These are phyloP conservation scores for Tryphoninae sp. DNA, from an alignment of 2,888 invertebrate species.

Conservation along the genomic window DNA sequence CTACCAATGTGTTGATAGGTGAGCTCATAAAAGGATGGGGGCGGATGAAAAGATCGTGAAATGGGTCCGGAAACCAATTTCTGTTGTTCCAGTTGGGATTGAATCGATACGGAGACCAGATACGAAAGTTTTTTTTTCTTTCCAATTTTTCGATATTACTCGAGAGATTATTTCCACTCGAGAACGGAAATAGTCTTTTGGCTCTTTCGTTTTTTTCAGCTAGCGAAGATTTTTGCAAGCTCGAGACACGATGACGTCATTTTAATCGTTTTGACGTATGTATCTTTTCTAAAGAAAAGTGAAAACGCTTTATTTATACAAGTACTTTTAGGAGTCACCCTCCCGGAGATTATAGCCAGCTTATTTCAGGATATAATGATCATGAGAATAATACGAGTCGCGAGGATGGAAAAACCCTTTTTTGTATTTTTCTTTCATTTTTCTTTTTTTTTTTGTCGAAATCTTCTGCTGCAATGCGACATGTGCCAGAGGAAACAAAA, in stretches of 20 bases:
- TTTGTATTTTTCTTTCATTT: neutral
- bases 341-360: neutral
- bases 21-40: conserved; percentile 18
- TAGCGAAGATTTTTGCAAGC: too few relatives aligned
- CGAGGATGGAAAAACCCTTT: conserved; percentile 27
- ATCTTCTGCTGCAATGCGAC: conserved; percentile 9
- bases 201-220: too few relatives aligned
- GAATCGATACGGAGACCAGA: conserved; percentile 59
- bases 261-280: neutral
- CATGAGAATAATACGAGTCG: conserved; percentile 5
- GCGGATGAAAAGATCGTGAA: conserved; percentile 34
- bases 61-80: conserved; percentile 3
- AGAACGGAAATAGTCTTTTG: too few relatives aligned
- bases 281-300: neutral
- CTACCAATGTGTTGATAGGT: conserved; percentile 38
- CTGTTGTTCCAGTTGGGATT: conserved; percentile 61
- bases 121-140: neutral
- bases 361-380: conserved; percentile 9
- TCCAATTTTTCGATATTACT: neutral
- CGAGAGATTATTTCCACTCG: too few relatives aligned
- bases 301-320: conserved; percentile 10
- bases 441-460: too few relatives aligned
- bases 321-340: conserved; percentile 11
- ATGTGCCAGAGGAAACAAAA: conserved; percentile 30
- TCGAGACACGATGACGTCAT: neutral